Evolutionary conservation across 2,888 invertebrate species (phyloP).

Genomic region (Xanthia icteritia): DNA sequence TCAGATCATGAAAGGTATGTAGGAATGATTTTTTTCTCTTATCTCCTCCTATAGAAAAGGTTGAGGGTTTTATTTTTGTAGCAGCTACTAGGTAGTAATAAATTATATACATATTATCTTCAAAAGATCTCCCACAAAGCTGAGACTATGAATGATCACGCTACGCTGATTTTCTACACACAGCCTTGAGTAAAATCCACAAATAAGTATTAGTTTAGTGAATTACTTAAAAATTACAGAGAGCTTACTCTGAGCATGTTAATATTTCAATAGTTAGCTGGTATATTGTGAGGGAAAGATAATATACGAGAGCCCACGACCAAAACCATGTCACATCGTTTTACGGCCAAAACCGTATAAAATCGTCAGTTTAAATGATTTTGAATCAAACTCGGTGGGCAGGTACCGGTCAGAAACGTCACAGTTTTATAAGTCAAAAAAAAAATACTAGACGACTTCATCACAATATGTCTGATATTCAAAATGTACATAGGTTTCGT

Average conservation of each 20-base stretch:
- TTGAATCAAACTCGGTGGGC: too few species aligned
- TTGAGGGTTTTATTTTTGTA: neutral
- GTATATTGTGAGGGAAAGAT: neutral
- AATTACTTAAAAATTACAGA: slow-evolving; percentile 28
- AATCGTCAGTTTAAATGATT: too few species aligned
- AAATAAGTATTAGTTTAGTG: slow-evolving; percentile 7
- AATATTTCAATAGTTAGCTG: slow-evolving; percentile 21
- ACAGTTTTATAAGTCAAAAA: too few species aligned
- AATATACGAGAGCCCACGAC: too few species aligned
- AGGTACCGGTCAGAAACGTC: too few species aligned
- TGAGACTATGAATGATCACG: neutral
- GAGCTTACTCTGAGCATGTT: neutral
- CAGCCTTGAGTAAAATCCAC: slow-evolving; percentile 6
- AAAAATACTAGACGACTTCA: too few species aligned
- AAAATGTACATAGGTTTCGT: too few species aligned
- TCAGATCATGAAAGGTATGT: neutral
- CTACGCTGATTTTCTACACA: slow-evolving; percentile 15
- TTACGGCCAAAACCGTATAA: too few species aligned
- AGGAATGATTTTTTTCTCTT: neutral
- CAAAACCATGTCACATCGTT: too few species aligned
- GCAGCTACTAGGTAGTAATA: neutral
- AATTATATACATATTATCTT: neutral
- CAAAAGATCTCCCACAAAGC: neutral
- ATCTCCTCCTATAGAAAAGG: neutral
- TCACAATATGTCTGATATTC: too few species aligned